These are phyloP conservation scores for Argyrosomus regius DNA, from an alignment of 2,797 vertebrate species.

Conservation along the genomic window DNA sequence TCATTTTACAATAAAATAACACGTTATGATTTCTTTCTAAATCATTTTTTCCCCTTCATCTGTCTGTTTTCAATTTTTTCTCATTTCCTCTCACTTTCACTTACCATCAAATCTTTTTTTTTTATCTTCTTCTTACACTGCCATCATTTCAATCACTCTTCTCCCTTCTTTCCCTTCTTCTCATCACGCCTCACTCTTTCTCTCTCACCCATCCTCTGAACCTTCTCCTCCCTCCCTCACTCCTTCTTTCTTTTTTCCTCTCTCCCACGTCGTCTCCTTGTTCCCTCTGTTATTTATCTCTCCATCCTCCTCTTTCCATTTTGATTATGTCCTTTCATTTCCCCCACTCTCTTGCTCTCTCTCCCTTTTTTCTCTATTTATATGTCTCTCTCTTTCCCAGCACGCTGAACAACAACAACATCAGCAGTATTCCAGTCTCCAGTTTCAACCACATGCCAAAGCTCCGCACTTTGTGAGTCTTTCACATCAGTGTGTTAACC, in stretches of 20 bases:
- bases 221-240: background rate
- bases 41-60: background rate
- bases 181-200: background rate
- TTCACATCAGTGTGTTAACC: slow-evolving; percentile 4
- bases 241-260: background rate
- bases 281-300: background rate
- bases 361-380: background rate
- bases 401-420: slow-evolving; percentile 98
- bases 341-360: background rate
- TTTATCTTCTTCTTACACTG: too few species aligned
- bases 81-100: too few species aligned
- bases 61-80: background rate
- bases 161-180: background rate
- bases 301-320: background rate
- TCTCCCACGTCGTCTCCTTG: background rate
- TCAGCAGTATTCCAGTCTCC: slow-evolving; percentile 95
- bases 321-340: background rate
- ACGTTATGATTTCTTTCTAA: too few species aligned
- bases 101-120: too few species aligned
- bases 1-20: too few species aligned
- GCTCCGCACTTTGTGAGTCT: slow-evolving; percentile 95
- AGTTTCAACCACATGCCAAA: slow-evolving; percentile 99
- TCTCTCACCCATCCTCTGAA: background rate
- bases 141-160: background rate
- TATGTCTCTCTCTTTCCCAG: slow-evolving; percentile 69